Conservation (phyloP, 2,888 invertebrate genomes). For the Acronicta psi region DNA sequence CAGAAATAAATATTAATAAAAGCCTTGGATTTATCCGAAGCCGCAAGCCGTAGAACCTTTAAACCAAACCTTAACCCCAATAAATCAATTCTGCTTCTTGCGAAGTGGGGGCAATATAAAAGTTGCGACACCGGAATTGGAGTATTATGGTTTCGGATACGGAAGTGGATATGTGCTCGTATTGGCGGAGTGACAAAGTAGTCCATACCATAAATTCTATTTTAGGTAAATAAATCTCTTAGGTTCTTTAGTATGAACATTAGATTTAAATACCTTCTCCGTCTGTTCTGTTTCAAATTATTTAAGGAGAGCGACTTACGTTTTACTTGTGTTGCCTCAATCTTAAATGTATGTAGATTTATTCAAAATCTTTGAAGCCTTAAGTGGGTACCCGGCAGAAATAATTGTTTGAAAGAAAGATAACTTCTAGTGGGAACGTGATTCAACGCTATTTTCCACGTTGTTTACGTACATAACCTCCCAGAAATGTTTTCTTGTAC, state of each 20-base stretch:
- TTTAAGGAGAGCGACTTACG: background rate
- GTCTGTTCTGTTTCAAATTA: conserved; percentile 8
- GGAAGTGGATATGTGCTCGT: conserved; percentile 9
- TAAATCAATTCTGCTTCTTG: conserved; percentile 1
- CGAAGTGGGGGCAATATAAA: conserved; percentile 22
- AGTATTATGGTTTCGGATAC: conserved; percentile 17
- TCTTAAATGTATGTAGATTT: conserved; percentile 36
- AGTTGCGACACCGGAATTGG: conserved; percentile 11
- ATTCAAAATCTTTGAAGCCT: conserved; percentile 20
- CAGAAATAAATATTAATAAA: conserved; percentile 1
- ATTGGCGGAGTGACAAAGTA: conserved; percentile 23
- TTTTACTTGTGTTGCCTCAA: conserved; percentile 5
- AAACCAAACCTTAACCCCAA: conserved; percentile 1
- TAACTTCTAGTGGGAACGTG: conserved; percentile 16
- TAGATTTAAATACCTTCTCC: background rate
- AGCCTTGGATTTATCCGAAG: conserved; percentile 2
- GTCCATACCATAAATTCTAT: conserved; percentile 3
- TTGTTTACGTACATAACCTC: background rate
- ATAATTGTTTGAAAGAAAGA: conserved; percentile 23
- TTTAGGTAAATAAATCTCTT: background rate
- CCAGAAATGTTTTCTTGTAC: background rate
- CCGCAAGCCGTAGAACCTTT: background rate
- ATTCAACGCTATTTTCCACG: conserved; percentile 16
- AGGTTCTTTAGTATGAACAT: background rate
- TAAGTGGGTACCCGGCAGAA: conserved; percentile 16